A percentile compares a stretch with the other conserved stretches of the same genome.
Evolutionary conservation across 2,797 vertebrate species (phyloP).

Genomic region (Taenioides sp.): DNA sequence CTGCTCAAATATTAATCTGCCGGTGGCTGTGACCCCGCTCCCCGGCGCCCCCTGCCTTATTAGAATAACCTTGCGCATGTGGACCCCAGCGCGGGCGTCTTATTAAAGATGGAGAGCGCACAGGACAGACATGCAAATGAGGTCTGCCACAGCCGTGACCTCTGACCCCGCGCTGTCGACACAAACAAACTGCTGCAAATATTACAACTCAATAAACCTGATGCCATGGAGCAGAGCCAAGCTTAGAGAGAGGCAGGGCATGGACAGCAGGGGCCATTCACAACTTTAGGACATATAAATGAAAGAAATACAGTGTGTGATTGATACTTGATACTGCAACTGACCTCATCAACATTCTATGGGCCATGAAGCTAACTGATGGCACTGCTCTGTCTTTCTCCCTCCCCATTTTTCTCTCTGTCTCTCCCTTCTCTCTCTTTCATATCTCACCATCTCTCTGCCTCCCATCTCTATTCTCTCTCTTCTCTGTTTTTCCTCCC

Average conservation of each 20-base stretch:
- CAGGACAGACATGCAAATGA: slow-evolving; percentile 37
- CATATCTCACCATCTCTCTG: neutral
- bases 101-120: slow-evolving; percentile 58
- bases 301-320: no score
- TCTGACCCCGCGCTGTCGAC: neutral
- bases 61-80: slow-evolving; percentile 64
- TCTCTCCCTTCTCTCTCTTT: neutral
- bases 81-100: slow-evolving; percentile 7
- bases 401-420: no score
- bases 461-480: slow-evolving; percentile 46
- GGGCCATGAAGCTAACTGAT: no score
- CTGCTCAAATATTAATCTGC: slow-evolving; percentile 71
- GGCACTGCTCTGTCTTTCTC: neutral
- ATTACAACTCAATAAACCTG: slow-evolving; percentile 3
- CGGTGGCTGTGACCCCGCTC: slow-evolving; percentile 34
- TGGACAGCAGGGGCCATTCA: no score
- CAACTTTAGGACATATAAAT: no score
- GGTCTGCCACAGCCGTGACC: slow-evolving; percentile 3
- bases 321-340: no score
- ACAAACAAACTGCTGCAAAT: slow-evolving; percentile 9
- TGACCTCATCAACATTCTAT: no score
- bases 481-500: no score
- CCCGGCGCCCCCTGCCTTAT: slow-evolving; percentile 59
- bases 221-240: neutral
- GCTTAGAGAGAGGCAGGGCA: neutral